Evolutionary conservation across 2,113 vertebrate species (phyloP).

Genomic region (Cariama cristata): DNA sequence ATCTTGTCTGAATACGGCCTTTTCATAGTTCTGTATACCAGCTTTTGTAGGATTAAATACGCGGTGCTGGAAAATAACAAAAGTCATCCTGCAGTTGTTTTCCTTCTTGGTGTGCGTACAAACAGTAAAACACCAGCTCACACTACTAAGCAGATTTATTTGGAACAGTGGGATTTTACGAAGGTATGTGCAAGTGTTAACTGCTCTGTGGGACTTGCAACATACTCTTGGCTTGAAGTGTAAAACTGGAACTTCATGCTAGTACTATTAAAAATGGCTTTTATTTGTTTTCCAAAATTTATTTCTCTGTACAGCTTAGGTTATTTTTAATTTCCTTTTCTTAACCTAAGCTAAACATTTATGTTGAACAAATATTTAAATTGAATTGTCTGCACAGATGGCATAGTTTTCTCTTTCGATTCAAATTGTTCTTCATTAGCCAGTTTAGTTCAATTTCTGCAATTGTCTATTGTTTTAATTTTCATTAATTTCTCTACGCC

Average conservation of each 20-base stretch:
- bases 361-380: not conserved
- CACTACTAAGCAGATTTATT: not conserved
- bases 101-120: not conserved
- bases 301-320: not conserved
- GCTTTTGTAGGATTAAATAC: not conserved
- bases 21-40: not conserved
- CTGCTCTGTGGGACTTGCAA: not conserved
- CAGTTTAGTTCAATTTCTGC: not conserved
- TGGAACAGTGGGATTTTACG: not conserved
- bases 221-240: accelerated
- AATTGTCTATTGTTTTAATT: not conserved
- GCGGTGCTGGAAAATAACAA: not conserved
- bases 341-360: not conserved
- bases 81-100: not conserved
- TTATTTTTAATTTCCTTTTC: not conserved
- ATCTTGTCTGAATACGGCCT: not conserved
- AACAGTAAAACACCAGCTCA: not conserved
- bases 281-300: not conserved
- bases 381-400: not conserved
- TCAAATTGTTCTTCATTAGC: not conserved
- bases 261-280: not conserved
- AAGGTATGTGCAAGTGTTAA: not conserved
- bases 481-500: not conserved
- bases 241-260: not conserved
- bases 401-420: not conserved